Conservation (phyloP, 2,797 vertebrate genomes). For the Eulemur coronatus region DNA sequence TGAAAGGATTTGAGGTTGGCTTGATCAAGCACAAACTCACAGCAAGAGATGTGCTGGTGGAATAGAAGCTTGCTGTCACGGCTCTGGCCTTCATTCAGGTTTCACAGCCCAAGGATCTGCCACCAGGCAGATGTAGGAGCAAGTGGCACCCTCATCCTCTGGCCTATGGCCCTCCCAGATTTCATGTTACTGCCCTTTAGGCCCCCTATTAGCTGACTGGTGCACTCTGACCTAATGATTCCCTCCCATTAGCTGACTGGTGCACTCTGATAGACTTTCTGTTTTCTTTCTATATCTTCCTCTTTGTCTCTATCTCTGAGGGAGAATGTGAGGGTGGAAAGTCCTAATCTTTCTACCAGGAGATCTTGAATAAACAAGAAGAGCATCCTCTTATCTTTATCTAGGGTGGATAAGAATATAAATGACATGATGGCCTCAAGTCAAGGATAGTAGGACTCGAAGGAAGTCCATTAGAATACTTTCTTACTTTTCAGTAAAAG, state of each 20-base stretch:
- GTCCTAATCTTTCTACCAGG: neutral
- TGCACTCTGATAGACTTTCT: neutral
- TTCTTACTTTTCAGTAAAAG: neutral
- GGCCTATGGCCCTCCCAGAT: neutral
- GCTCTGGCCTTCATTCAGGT: neutral
- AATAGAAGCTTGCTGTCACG: neutral
- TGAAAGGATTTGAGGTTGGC: slow-evolving; percentile 6
- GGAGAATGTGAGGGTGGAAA: neutral
- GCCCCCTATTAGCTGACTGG: neutral
- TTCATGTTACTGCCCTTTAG: neutral
- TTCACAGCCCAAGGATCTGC: neutral
- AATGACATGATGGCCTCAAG: neutral
- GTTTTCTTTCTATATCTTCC: neutral
- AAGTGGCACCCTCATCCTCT: neutral
- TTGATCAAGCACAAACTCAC: slow-evolving; percentile 19
- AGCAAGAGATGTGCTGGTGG: neutral
- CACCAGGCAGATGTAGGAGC: neutral
- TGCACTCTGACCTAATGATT: neutral
- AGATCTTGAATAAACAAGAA: neutral
- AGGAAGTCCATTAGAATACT: neutral
- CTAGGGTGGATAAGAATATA: neutral
- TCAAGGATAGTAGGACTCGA: neutral
- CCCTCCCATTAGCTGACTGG: neutral
- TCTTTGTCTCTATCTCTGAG: neutral
- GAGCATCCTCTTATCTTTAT: neutral